Evolutionary conservation across 2,888 invertebrate genomes (phyloP).

Genomic region (Tupiocoris notatus): DNA sequence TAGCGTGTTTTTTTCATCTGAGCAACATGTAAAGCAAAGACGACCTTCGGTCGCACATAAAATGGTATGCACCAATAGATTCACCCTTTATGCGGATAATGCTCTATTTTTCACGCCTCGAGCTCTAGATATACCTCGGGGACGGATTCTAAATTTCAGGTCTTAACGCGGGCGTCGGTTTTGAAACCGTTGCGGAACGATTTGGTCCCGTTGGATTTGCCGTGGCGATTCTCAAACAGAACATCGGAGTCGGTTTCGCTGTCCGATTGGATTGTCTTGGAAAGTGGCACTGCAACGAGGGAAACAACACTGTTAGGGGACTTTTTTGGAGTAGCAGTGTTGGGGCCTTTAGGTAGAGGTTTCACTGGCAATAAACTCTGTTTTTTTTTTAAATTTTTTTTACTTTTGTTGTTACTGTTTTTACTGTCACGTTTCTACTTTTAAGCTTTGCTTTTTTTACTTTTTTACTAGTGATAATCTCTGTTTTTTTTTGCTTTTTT

Average conservation of each 20-base stretch:
- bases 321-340: not conserved
- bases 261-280: conserved; percentile 68
- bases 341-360: too few relatives aligned
- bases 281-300: conserved; percentile 59
- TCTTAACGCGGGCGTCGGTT: conserved; percentile 53
- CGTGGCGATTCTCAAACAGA: conserved; percentile 68
- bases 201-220: conserved; percentile 58
- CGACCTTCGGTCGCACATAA: not conserved
- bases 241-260: conserved; percentile 82
- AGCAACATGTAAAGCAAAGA: not conserved
- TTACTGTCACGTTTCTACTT: too few relatives aligned
- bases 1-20: too few relatives aligned
- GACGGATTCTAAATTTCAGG: conserved; percentile 15
- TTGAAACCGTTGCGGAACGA: conserved; percentile 61
- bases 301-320: not conserved
- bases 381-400: too few relatives aligned
- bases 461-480: too few relatives aligned
- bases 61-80: too few relatives aligned
- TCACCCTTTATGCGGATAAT: too few relatives aligned
- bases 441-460: too few relatives aligned
- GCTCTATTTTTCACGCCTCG: not conserved
- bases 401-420: too few relatives aligned
- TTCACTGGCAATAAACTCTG: too few relatives aligned
- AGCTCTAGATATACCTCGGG: not conserved
- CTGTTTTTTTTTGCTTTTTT: too few relatives aligned